Base-by-base conservation (phyloP, 1,140 invertebrate species). In the Zaprionus africanus region DNA sequence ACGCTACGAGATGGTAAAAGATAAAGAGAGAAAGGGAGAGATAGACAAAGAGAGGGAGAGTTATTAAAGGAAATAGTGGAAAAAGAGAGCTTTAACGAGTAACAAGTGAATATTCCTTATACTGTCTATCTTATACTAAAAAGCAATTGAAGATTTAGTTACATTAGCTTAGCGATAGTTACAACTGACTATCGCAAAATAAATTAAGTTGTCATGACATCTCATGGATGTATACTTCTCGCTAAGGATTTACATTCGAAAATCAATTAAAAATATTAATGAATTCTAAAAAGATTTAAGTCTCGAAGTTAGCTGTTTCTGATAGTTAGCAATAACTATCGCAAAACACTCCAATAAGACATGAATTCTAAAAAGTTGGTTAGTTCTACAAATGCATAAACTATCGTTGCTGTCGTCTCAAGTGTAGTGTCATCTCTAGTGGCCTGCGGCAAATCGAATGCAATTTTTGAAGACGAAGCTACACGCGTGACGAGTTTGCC, bases 1-100 rank as follows among this genome's bases (percentile, higher is more conserved):
- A 53, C 68, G 51, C 68, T 62, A 56, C 36, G 26, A 56, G 41
- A 46, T 46, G 41, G 41, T 17, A 19, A 19, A 13, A 58, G n/a
- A 58, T 17, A 28, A 12, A 28, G 31, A 34, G 31, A 34, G 31
- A 34, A 9, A 34, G 31, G 2, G 31, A 31, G 31, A 9, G 46
- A 15, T 1, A 28, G 28, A 9, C 1, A 31, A 1, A 31, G 7
- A 17, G 3, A 49, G 17, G 22, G 46, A 51, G 19, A 24, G 12
- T n/a, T 13, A 12, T 51, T 19, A 24, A 41, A 46, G 3, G 15
- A 6, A n/a, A 41, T n/a, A 41, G 38, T 41, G 13, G 6, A 41
- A 15, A 38, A 38, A n/a, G n/a, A n/a, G 41, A 43, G 6, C n/a
- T 41, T 41, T n/a, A 28, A 28, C 6, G 0, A 28, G 28, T 28